Base-by-base conservation (phyloP, 2,113 vertebrate genomes). In the Channa argus region DNA sequence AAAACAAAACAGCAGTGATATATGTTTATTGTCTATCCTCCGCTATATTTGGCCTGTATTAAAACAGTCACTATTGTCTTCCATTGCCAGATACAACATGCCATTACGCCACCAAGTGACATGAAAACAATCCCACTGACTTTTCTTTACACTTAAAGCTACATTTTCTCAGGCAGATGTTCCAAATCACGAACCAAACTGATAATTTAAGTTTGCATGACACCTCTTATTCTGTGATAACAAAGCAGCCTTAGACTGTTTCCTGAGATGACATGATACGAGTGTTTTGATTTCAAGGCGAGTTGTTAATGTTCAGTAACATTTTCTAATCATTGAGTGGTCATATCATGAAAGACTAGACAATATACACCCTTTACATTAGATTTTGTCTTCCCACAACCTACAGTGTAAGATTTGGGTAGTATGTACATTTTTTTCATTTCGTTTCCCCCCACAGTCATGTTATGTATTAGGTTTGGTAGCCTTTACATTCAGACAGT, bases 181-280 rank as follows among this genome's bases (percentile, higher is more conserved):
- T 63, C 33, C 3, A 49, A 47, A 60, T 59, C 49, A 56, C 11
- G 76, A 64, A 61, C 15, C 36, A 51, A 79, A 65, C 47, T 15
- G 33, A 70, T 60, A 2, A 49, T 68, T 78, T 72, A 56, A 36
- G 12, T 56, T 52, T 15, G 14, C 11, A 45, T 15, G 14, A 14
- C 70, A 14, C 60, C 34, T 63, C 15, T 49, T 68, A 15, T 70
- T 71, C 4, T 15, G 24, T 51, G 56, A 69, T 51, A 59, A 41
- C 49, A 8, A 51, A 37, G 51, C 14, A 13, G 41, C 67, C 38
- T 12, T 0, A 2, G 43, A 44, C 55, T 63, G 12, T 77, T 56
- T 63, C 33, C 24, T 47, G 41, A 45, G 13, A 24, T 24, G 24
- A 24, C 24, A 24, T 24, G 24, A 24, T 46, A 13, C 56, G 62